A percentile compares a stretch with the other conserved stretches of the same genome.
Conservation (phyloP, 2,888 invertebrate species). For the Eumerus sabulonum region DNA sequence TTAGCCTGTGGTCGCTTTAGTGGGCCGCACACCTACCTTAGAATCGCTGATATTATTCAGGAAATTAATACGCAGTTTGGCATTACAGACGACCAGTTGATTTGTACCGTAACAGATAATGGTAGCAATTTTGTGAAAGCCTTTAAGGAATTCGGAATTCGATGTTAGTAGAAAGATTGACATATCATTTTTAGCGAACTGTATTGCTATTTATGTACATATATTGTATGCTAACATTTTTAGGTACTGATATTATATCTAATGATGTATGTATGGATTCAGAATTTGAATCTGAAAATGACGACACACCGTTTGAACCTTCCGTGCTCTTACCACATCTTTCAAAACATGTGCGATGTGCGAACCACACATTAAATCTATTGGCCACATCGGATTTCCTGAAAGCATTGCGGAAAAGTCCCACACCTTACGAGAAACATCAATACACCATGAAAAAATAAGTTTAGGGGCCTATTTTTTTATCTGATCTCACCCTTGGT, state of each 20-base stretch:
- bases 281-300: too few relatives aligned
- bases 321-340: conserved; percentile 2
- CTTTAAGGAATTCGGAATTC: not conserved
- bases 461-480: not conserved
- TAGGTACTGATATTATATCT: conserved; percentile 1
- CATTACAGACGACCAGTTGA: not conserved
- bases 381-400: not conserved
- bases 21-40: conserved; percentile 2
- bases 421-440: too few relatives aligned
- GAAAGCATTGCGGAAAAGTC: not conserved
- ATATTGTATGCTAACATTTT: conserved; percentile 1
- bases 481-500: not conserved
- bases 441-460: not conserved
- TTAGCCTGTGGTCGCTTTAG: conserved; percentile 10
- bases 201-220: not conserved
- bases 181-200: too few relatives aligned
- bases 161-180: not conserved
- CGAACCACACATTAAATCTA: conserved; percentile 2
- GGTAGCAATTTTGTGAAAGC: not conserved
- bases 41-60: conserved; percentile 6
- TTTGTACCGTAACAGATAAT: conserved; percentile 3
- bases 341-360: conserved; percentile 10
- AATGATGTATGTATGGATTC: conserved; percentile 8
- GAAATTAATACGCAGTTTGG: not conserved
- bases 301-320: not conserved